A percentile compares a stretch with the other conserved stretches of the same genome.
phyloP scores from a whole-genome alignment of 2,888 invertebrate genomes.

The Stegana nigrithorax region DNA sequence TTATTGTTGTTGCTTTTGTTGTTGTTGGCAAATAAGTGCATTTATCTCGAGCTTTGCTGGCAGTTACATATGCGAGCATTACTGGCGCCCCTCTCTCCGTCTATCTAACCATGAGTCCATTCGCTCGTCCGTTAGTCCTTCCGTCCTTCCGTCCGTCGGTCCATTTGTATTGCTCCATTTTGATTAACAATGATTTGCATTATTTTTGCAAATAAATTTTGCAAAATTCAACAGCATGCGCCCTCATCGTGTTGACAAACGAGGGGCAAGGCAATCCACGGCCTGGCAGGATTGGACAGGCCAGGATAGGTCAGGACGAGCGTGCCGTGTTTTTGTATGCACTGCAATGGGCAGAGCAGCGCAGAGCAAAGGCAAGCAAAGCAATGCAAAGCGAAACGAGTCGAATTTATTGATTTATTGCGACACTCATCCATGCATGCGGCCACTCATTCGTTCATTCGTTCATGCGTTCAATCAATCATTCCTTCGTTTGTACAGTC shows the following conservation, averaged over 20 bases:
- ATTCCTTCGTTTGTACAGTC: conserved; percentile 23
- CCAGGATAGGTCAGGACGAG: no score
- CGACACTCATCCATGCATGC: conserved; percentile 19
- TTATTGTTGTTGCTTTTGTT: neutral
- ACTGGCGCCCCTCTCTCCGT: neutral
- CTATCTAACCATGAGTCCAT: no score
- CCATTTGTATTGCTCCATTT: no score
- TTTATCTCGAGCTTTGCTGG: conserved; percentile 5
- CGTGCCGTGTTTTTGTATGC: no score
- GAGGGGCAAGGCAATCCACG: no score
- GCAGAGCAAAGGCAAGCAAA: no score
- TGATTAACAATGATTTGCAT: conserved; percentile 61
- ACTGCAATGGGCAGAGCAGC: no score
- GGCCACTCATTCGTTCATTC: conserved; percentile 19
- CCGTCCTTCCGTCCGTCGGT: no score
- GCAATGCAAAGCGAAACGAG: no score
- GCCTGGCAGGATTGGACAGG: no score
- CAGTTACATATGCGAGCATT: neutral
- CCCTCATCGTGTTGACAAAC: neutral
- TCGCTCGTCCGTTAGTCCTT: no score
- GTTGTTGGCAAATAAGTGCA: conserved; percentile 1
- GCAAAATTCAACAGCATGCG: neutral
- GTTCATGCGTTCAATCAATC: conserved; percentile 44
- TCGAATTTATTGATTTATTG: conserved; percentile 55
- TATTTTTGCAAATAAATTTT: conserved; percentile 51